A percentile compares a stretch with the other conserved stretches of the same genome.
These are phyloP conservation scores for Diadegma fenestrale DNA, from an alignment of 2,888 invertebrate species.

Conservation along the genomic window DNA sequence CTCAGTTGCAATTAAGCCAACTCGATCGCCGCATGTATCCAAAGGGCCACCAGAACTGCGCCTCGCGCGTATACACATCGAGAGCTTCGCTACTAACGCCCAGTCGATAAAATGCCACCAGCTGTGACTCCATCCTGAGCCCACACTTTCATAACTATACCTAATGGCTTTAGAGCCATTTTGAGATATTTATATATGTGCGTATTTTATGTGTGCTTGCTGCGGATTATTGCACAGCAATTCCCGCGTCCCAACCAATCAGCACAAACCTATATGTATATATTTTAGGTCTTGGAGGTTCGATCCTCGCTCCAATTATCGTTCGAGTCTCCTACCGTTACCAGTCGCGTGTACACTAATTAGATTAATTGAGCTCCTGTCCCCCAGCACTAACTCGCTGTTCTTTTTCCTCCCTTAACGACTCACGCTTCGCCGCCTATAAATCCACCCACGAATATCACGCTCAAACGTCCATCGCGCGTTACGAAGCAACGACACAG, in stretches of 20 bases:
- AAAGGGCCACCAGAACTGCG: background rate
- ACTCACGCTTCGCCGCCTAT: background rate
- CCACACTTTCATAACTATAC: constrained; percentile 44
- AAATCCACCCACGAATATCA: background rate
- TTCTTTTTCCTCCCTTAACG: background rate
- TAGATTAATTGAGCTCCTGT: constrained; percentile 46
- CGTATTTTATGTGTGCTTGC: constrained; percentile 29
- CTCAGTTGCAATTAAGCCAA: constrained; percentile 56
- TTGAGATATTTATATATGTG: constrained; percentile 6
- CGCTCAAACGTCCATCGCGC: no score
- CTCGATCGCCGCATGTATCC: constrained; percentile 28
- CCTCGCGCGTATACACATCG: background rate
- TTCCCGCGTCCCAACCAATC: constrained; percentile 49
- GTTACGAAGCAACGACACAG: no score
- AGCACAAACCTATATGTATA: constrained; percentile 27
- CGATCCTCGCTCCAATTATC: constrained; percentile 62
- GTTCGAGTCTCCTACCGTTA: constrained; percentile 39
- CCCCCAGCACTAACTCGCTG: background rate
- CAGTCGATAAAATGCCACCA: constrained; percentile 47
- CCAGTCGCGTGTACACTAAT: constrained; percentile 48
- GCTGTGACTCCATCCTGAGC: constrained; percentile 32
- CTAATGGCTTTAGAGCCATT: background rate
- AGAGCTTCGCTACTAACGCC: constrained; percentile 4
- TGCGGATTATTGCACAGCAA: constrained; percentile 42
- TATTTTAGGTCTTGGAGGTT: constrained; percentile 54